Evolutionary conservation across 1,140 invertebrate species (phyloP), one percentile per base, ranked within the genome.

Genomic region (Hyles vespertilio): DNA sequence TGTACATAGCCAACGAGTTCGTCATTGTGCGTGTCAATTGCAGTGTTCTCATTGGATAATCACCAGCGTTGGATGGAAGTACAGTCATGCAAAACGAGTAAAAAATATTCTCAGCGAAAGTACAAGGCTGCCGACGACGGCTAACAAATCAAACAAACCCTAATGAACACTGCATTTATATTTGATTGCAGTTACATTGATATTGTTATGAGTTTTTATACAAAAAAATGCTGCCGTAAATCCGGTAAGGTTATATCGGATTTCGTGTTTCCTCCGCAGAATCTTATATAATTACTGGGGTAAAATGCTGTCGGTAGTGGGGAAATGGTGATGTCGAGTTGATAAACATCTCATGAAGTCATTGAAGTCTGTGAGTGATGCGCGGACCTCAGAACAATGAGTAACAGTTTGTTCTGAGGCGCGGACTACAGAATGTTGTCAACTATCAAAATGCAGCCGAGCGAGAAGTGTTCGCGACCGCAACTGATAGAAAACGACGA

Each of bases 401-500:
- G n/a, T n/a, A n/a, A n/a, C n/a, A n/a, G n/a, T n/a, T n/a, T n/a
- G n/a, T n/a, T n/a, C n/a, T 34, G 50, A n/a, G 45, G 22, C 22
- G 22, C 22, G 22, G 22, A 22, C 5, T 54, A 43, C n/a, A 48
- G 22, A 34, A 52, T 47, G 55, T 34, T 65, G 70, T 66, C 61
- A 69, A 58, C 66, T 65, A 64, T 61, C 59, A 72, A 61, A 50
- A 69, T 58, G 65, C 81, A 84, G 70, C 82, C 58, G 63, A 80
- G 78, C 84, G 84, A 67, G 72, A 81, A 79, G 67, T 78, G 74
- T 71, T 77, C 63, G 79, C 70, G 74, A 84, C 81, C 84, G 81
- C 81, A 79, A 74, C 80, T 74, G 77, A 87, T 87, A 85, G 84
- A 86, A 87, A 87, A 85, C 80, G 67, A 51, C 71, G 83, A 87